phyloP scores from a whole-genome alignment of 2,797 vertebrate species.

The Sebastes variabilis region DNA sequence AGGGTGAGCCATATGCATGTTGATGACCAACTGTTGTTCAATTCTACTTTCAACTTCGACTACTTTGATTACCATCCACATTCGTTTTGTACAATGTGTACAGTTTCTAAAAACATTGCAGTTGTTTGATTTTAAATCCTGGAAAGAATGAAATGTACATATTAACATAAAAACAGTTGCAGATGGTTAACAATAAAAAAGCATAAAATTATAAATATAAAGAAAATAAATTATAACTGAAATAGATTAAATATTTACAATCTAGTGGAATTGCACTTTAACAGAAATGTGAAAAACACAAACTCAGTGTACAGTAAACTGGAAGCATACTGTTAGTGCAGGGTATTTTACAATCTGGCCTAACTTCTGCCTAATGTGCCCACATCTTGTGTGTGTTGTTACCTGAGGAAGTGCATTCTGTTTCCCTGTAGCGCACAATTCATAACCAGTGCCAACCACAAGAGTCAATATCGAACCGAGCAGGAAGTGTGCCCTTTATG shows the following conservation, averaged over 20 bases:
- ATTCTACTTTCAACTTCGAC: neutral
- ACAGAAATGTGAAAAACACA: no score
- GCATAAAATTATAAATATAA: no score
- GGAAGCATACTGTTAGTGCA: no score
- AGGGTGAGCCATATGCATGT: neutral
- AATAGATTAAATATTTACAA: no score
- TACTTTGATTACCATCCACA: neutral
- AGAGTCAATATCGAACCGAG: no score
- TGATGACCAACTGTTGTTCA: neutral
- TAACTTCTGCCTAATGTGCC: neutral
- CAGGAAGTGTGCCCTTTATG: no score
- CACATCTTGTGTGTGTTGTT: neutral
- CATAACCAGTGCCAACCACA: no score
- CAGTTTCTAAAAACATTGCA: neutral
- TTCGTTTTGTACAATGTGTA: neutral
- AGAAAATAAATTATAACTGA: no score
- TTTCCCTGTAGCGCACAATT: no score
- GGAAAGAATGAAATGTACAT: accelerated
- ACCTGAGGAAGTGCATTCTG: neutral
- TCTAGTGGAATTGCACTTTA: no score
- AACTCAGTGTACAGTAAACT: no score
- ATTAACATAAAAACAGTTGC: neutral
- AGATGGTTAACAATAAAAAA: neutral
- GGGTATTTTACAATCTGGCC: no score
- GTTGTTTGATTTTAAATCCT: neutral